Percentiles rank a stretch among this genome's conserved stretches.
Conservation (phyloP, 2,797 vertebrate genomes). For the Nyctalus aviator region DNA sequence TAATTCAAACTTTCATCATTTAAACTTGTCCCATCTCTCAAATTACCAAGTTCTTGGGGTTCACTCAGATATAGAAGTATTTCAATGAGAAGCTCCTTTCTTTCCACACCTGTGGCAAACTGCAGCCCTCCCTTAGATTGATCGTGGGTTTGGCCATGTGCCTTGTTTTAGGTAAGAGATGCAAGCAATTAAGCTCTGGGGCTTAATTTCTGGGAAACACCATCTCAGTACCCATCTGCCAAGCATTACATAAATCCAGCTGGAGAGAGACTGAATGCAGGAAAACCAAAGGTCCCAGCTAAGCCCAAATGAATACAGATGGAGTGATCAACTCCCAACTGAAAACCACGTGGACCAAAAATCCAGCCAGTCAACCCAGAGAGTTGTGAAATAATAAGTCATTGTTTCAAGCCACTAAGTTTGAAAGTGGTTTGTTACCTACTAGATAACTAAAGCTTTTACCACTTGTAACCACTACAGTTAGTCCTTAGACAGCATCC, state of each 20-base stretch:
- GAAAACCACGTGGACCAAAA: background rate
- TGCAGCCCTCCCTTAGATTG: background rate
- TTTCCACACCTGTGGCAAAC: background rate
- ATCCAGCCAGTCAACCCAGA: background rate
- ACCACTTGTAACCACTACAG: background rate
- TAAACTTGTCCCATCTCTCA: background rate
- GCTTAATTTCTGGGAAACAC: background rate
- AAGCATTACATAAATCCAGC: background rate
- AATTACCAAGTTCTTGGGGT: background rate
- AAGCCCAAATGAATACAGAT: background rate
- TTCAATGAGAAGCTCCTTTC: background rate
- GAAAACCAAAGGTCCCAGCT: background rate
- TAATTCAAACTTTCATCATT: background rate
- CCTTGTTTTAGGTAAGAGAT: background rate
- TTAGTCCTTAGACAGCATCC: background rate
- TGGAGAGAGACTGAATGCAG: background rate
- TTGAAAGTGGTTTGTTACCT: background rate
- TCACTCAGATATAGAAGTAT: background rate
- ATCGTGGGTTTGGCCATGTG: background rate
- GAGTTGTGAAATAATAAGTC: background rate
- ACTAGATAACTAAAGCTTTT: background rate
- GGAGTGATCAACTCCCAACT: background rate
- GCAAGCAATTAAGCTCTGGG: background rate
- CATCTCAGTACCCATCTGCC: background rate
- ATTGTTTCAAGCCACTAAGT: background rate